Percentiles rank a stretch among this genome's conserved stretches.
Conservation (phyloP, 1,140 invertebrate genomes). For the Cherax destructor region DNA sequence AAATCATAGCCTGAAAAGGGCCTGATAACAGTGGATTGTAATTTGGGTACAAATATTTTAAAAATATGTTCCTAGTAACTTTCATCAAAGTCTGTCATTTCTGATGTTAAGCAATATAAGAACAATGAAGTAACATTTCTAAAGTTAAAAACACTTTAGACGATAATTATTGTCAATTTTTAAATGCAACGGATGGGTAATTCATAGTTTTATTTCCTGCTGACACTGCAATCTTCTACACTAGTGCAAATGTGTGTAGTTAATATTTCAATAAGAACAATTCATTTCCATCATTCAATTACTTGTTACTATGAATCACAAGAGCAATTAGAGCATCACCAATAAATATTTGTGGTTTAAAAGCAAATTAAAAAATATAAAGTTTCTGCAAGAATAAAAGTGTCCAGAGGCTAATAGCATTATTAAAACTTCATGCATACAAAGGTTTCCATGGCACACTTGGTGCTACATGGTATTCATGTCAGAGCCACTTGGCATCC, state of each 20-base stretch:
- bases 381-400: not conserved
- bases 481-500: no score
- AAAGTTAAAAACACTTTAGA: slow-evolving; percentile 4
- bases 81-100: not conserved
- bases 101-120: not conserved
- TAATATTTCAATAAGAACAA: not conserved
- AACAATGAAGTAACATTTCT: not conserved
- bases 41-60: not conserved
- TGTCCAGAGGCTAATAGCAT: not conserved
- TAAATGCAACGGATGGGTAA: not conserved
- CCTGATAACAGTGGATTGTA: no score
- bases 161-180: not conserved
- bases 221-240: not conserved
- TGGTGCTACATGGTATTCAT: no score
- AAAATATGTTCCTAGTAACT: not conserved
- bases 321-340: not conserved
- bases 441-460: no score
- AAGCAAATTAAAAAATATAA: not conserved
- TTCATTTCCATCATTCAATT: not conserved
- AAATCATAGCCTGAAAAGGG: no score
- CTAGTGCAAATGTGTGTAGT: not conserved
- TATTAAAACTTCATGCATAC: no score
- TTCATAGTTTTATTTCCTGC: not conserved
- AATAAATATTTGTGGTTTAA: not conserved
- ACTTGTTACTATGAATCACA: not conserved